Conservation (phyloP, 92 coral and sea anemone genomes). For the Actinostola sp. region DNA sequence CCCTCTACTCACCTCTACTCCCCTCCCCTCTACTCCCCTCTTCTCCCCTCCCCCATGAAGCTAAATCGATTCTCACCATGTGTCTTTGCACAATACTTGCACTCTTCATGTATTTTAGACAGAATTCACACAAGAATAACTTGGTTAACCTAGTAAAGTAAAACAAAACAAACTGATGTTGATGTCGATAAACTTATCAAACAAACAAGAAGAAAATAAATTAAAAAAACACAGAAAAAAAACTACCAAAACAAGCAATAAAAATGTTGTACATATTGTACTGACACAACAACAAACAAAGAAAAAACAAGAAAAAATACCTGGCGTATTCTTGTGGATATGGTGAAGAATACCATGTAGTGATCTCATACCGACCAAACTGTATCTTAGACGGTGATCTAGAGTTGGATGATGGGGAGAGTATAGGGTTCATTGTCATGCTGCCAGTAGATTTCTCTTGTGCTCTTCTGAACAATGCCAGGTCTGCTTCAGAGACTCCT, state of each 20-base stretch:
- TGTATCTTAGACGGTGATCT: slow-evolving; percentile 91
- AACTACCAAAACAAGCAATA: no score
- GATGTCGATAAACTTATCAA: no score
- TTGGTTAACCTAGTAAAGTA: slow-evolving; percentile 78
- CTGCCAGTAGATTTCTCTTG: slow-evolving; percentile 91
- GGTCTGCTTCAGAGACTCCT: slow-evolving; percentile 97
- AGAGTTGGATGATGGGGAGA: slow-evolving; percentile 68
- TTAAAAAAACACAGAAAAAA: no score
- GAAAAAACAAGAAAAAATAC: slow-evolving; percentile 34
- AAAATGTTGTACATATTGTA: no score
- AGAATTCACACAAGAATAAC: slow-evolving; percentile 90
- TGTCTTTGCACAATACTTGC: slow-evolving; percentile 87
- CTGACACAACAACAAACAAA: no score
- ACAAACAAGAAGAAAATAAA: no score
- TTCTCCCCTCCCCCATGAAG: no score
- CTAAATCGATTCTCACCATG: slow-evolving; percentile 75
- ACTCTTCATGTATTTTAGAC: slow-evolving; percentile 97
- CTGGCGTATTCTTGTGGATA: slow-evolving; percentile 99
- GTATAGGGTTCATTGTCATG: slow-evolving; percentile 77
- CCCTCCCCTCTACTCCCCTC: no score
- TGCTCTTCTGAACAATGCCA: slow-evolving; percentile 84
- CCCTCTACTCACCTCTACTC: no score
- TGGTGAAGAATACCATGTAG: slow-evolving; percentile 98
- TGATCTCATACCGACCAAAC: slow-evolving; percentile 96
- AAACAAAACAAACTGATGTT: no score